Base-by-base conservation (phyloP, 2,888 invertebrate species). In the Drosophila silvestris region DNA sequence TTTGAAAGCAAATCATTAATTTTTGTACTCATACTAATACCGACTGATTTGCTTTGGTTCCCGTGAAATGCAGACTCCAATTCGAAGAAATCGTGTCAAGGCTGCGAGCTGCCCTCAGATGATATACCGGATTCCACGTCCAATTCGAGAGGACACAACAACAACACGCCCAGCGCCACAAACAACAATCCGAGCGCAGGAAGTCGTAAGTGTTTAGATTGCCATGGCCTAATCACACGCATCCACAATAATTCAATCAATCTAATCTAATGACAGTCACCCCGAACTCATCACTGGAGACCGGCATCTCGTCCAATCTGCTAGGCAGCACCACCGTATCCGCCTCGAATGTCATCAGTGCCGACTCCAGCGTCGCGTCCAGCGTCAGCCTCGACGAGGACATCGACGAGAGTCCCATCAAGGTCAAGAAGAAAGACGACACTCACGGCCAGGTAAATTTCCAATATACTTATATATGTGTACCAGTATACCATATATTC, bases 141-240 rank as follows among this genome's bases (percentile, higher is more conserved):
- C 41, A 94, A 94, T 79, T 94, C 94, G 19, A 94, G 96, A 77
- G 96, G 96, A 61, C 95, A 96, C 91, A 96, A 97, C 91, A 97
- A 97, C 93, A 97, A 97, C 93, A 97, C 97, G 52, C 96, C 96
- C 30, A 96, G 96, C 92, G 96, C 96, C 65, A 96, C 96, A 70
- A 96, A 95, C 89, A 97, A 96, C 92, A 97, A 96, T 93, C 95
- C 94, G 90, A 95, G 92, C 79, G 92, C 93, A 57, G 93, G 94
- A 82, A 93, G 92, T 71, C 90, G 93, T 93, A 93, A 91, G 92
- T 85, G 22, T 60, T 58, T 14, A n/a, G 47, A 26, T 47, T 26
- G 26, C 26, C 47, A 37, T 47, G 33, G 14, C 28, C 6, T 33
- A 44, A 26, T 53, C n/a, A 39, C 12, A 50, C 19, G 16, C 26